Evolutionary conservation across 2,113 vertebrate species (phyloP).

Genomic region (Pteronura brasiliensis): DNA sequence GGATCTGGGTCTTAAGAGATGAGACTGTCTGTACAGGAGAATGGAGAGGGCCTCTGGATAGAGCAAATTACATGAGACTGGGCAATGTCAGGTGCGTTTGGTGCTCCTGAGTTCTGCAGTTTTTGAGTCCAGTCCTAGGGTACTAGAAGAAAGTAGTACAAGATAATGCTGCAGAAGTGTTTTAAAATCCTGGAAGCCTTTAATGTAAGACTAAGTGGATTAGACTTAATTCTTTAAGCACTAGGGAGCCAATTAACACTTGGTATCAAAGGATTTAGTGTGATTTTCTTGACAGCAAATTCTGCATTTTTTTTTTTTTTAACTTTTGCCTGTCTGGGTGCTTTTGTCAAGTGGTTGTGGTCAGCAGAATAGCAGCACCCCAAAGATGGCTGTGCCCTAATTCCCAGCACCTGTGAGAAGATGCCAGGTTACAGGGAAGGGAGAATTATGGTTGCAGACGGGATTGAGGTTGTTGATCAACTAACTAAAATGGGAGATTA

Average conservation of each 20-base stretch:
- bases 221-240: neutral
- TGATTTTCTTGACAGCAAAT: neutral
- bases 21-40: neutral
- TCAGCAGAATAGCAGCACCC: neutral
- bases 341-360: neutral
- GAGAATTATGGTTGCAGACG: neutral
- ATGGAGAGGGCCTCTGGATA: neutral
- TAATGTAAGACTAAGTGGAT: neutral
- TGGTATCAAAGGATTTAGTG: neutral
- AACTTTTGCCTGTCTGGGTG: too few relatives aligned
- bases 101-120: neutral
- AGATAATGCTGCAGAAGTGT: neutral
- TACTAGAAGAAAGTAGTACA: neutral
- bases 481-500: neutral
- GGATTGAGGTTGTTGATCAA: neutral
- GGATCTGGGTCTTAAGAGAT: neutral
- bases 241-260: neutral
- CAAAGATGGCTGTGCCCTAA: neutral
- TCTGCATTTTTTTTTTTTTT: neutral
- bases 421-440: neutral
- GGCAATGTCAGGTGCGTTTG: neutral
- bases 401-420: neutral
- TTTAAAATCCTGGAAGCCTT: neutral
- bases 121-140: neutral
- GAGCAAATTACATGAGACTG: neutral